Percentiles rank a stretch among this genome's conserved stretches.
These are phyloP conservation scores for Phrynocephalus vlangalii DNA, from an alignment of 2,797 vertebrate species.

Conservation along the genomic window DNA sequence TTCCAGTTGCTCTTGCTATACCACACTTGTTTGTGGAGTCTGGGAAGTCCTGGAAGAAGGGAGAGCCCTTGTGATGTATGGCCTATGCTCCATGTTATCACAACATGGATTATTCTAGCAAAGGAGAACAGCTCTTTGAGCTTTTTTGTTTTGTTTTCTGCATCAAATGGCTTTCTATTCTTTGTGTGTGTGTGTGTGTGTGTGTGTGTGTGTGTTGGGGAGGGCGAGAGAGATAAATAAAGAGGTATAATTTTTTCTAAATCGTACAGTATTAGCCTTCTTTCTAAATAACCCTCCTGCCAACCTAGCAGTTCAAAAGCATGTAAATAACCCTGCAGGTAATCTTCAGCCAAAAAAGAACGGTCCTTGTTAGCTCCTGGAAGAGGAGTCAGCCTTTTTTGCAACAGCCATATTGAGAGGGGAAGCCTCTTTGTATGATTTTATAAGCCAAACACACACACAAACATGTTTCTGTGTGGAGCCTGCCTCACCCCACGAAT, in stretches of 20 bases:
- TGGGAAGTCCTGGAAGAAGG: background rate
- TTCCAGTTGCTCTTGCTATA: background rate
- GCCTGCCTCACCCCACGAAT: background rate
- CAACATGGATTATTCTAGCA: background rate
- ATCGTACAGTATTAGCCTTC: background rate
- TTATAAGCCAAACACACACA: background rate
- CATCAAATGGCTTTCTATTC: no score
- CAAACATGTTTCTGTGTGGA: no score
- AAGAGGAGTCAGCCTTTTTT: background rate
- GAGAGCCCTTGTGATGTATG: background rate
- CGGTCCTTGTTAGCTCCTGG: background rate
- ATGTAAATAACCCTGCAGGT: background rate
- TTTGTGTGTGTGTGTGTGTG: no score
- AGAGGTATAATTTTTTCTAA: background rate
- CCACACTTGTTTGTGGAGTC: background rate
- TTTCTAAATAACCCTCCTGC: background rate
- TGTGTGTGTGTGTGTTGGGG: no score
- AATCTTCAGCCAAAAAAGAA: background rate
- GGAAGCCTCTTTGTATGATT: background rate
- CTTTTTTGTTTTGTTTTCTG: no score
- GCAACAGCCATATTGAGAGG: conserved; percentile 27
- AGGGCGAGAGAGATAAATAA: no score
- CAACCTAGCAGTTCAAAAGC: no score
- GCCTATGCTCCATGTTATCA: no score
- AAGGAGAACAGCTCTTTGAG: background rate